Conservation (phyloP, 2,888 invertebrate genomes). For the Bellardia bayeri region DNA sequence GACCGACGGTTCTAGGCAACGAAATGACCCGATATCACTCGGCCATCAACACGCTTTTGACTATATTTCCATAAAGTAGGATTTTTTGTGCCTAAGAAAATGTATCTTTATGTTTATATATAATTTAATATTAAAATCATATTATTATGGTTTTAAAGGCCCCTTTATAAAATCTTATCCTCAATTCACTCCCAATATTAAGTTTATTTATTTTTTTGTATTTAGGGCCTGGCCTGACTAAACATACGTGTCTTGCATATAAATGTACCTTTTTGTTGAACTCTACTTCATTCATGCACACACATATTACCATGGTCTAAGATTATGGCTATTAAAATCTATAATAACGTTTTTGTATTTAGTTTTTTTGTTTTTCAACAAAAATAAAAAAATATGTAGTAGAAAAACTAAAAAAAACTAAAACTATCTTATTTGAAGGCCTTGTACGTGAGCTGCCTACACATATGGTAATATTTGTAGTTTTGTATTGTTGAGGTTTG, state of each 20-base stretch:
- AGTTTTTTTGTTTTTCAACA: neutral
- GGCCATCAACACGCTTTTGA: too few relatives aligned
- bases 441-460: constrained; percentile 83
- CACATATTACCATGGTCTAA: constrained; percentile 63
- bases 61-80: too few relatives aligned
- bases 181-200: neutral
- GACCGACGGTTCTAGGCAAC: too few relatives aligned
- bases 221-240: constrained; percentile 62
- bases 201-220: neutral
- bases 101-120: too few relatives aligned
- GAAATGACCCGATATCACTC: too few relatives aligned
- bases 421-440: constrained; percentile 81
- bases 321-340: constrained; percentile 71
- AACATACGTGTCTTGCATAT: constrained; percentile 67
- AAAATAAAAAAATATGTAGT: constrained; percentile 26
- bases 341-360: constrained; percentile 62
- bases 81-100: too few relatives aligned
- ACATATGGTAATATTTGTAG: constrained; percentile 72
- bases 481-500: constrained; percentile 10
- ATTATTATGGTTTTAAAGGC: constrained; percentile 2
- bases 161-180: neutral
- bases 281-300: constrained; percentile 52
- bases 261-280: constrained; percentile 53
- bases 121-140: too few relatives aligned
- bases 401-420: constrained; percentile 46